Percentiles rank a stretch among this genome's conserved stretches.
Conservation (phyloP, 2,888 invertebrate genomes). For the Xanthia togata region DNA sequence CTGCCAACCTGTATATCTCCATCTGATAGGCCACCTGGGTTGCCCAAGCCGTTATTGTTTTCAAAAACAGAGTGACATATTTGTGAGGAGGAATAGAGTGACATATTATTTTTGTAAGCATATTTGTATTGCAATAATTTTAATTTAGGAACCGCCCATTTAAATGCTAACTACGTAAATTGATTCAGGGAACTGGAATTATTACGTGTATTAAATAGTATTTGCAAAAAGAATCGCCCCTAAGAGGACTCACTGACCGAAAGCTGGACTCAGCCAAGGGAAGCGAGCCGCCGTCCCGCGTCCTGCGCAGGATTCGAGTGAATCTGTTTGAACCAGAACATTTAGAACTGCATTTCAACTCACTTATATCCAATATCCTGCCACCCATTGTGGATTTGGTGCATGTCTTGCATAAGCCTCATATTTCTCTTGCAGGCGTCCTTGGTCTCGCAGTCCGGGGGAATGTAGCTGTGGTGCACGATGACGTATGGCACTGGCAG, state of each 20-base stretch:
- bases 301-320: not conserved
- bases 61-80: not conserved
- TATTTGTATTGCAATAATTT: not conserved
- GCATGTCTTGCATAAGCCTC: conserved; percentile 92
- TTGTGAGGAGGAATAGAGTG: not conserved
- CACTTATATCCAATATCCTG: conserved; percentile 92
- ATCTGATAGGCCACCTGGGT: not conserved
- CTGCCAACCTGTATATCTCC: no score
- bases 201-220: not conserved
- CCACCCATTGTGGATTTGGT: conserved; percentile 91
- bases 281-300: no score
- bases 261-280: not conserved
- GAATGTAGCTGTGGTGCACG: conserved; percentile 92
- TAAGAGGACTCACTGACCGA: no score
- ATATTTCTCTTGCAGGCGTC: conserved; percentile 90
- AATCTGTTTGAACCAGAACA: not conserved
- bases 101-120: no score
- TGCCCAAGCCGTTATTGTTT: no score
- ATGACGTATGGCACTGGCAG: conserved; percentile 92
- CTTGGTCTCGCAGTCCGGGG: conserved; percentile 89
- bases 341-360: conserved; percentile 47
- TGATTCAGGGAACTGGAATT: not conserved
- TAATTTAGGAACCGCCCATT: not conserved
- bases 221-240: no score
- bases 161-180: not conserved